Evolutionary conservation across 1,140 invertebrate species (phyloP).

Genomic region (Drosophila dunni): DNA sequence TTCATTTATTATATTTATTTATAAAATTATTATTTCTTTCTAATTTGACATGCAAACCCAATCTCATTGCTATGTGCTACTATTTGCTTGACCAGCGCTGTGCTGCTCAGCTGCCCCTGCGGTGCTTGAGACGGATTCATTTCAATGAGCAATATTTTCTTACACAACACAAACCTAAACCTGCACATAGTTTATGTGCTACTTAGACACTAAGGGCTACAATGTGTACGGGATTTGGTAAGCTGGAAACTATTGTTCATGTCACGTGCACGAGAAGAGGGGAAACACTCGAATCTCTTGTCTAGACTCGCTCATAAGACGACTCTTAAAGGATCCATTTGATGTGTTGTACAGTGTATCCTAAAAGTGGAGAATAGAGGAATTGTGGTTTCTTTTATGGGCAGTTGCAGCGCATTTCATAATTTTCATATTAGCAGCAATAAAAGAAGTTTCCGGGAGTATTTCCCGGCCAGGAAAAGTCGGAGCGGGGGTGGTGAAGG

Average conservation of each 20-base stretch:
- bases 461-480: conserved; percentile 18
- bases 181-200: too few species aligned
- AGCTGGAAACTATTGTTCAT: conserved; percentile 13
- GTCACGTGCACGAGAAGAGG: conserved; percentile 3
- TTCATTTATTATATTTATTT: too few species aligned
- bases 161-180: too few species aligned
- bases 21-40: too few species aligned
- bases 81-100: too few species aligned
- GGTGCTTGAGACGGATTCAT: too few species aligned
- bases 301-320: conserved; percentile 19
- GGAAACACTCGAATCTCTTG: background rate
- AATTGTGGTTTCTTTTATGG: conserved; percentile 50
- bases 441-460: conserved; percentile 48
- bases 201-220: too few species aligned
- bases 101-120: too few species aligned
- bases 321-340: background rate
- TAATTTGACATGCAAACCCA: too few species aligned
- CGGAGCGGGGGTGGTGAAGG: background rate
- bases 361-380: conserved; percentile 48
- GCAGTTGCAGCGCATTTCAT: conserved; percentile 57
- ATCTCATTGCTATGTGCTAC: too few species aligned
- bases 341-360: conserved; percentile 6
- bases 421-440: conserved; percentile 76
- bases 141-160: too few species aligned
- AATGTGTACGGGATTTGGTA: background rate